Evolutionary conservation across 1,140 invertebrate species (phyloP), one percentile per base, ranked within the genome.

Genomic region (Plodia interpunctella): DNA sequence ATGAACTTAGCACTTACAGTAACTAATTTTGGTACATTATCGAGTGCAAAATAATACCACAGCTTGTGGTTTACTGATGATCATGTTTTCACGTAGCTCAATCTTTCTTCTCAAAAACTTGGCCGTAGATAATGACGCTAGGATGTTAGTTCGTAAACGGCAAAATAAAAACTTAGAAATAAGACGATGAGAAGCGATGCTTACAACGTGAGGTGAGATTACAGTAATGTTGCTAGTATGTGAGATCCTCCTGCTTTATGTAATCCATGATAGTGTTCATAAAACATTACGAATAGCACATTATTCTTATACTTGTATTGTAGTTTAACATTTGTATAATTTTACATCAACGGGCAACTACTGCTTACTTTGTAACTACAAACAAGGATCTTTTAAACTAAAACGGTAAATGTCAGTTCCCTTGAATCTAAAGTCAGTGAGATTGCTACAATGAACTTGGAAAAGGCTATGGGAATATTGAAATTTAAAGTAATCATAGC

Each of bases 1-100:
- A 81, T 78, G 73, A 74, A 74, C 71, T 71, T 68, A 61, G 68
- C 72, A 78, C 77, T 83, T 78, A 73, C 19, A 71, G 63, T 70
- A 67, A 74, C 59, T 70, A 74, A 72, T 78, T 74, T 72, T 60
- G 67, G 72, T 63, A 68, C 70, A 68, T 73, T 78, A 76, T 75
- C 62, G 65, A 76, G 71, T 78, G 65, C 66, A 66, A 64, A 70
- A 71, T 63, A 53, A 44, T 49, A 60, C 49, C 19, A 49, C 56
- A 63, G 21, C 44, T 64, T 71, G 70, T 67, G 65, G 70, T 68
- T 65, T 68, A 68, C 74, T 73, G 68, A 74, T 71, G 64, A 65
- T 60, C 54, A 53, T n/a, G 57, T 65, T 66, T 49, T 57, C 38
- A 44, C 30, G 59, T 53, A 52, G 51, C 51, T 53, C 51, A 53